A percentile compares a stretch with the other conserved stretches of the same genome.
Evolutionary conservation across 2,797 vertebrate species (phyloP).

Genomic region (Eupleurogrammus muticus): DNA sequence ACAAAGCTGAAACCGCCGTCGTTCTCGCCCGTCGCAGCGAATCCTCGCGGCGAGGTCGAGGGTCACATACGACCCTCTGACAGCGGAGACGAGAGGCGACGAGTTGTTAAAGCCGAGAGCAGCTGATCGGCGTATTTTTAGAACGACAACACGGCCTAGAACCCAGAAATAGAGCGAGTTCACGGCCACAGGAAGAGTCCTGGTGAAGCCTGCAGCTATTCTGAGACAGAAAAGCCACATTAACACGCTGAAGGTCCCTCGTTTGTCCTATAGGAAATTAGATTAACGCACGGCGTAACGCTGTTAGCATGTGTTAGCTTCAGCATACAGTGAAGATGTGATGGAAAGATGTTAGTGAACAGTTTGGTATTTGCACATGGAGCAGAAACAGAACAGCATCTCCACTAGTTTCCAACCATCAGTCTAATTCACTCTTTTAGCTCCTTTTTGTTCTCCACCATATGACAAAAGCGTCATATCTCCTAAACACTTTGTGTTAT

Average conservation of each 20-base stretch:
- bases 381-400: not conserved
- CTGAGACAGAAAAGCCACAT: conserved; percentile 48
- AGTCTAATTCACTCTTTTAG: not conserved
- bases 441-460: not conserved
- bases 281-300: conserved; percentile 9
- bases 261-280: conserved; percentile 51
- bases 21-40: too few relatives aligned
- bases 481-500: too few relatives aligned
- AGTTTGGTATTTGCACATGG: not conserved
- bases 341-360: not conserved
- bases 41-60: conserved; percentile 44
- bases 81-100: conserved; percentile 72
- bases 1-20: too few relatives aligned
- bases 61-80: conserved; percentile 63
- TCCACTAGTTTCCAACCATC: too few relatives aligned
- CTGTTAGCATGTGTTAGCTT: not conserved
- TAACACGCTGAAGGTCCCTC: conserved; percentile 55
- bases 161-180: conserved; percentile 74
- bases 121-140: conserved; percentile 84
- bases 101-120: conserved; percentile 83
- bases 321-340: not conserved
- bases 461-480: not conserved
- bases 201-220: conserved; percentile 62
- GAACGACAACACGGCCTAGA: conserved; percentile 68
- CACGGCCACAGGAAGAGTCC: conserved; percentile 62